A percentile compares a stretch with the other conserved stretches of the same genome.
phyloP scores from a whole-genome alignment of 2,888 invertebrate genomes.

The Crematogaster levior region DNA sequence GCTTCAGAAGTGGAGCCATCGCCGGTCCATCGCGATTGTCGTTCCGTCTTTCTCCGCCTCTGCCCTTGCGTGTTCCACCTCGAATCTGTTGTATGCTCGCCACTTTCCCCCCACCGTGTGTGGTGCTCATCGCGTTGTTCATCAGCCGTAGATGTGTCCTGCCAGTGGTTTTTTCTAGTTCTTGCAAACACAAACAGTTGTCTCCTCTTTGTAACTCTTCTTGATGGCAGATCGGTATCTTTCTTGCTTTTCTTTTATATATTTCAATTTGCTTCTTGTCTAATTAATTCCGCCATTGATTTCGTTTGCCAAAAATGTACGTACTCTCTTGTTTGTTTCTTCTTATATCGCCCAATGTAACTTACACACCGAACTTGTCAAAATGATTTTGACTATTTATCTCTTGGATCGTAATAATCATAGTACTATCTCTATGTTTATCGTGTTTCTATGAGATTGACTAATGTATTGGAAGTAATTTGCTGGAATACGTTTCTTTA shows the following conservation, averaged over 20 bases:
- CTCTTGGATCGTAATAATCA: conserved; percentile 19
- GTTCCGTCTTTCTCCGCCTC: conserved; percentile 62
- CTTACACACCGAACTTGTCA: background rate
- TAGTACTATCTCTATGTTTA: background rate
- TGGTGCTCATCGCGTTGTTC: background rate
- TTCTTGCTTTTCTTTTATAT: background rate
- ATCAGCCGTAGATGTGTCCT: background rate
- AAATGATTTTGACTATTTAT: conserved; percentile 30
- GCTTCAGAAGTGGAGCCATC: conserved; percentile 62
- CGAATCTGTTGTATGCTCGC: conserved; percentile 28
- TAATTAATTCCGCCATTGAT: background rate
- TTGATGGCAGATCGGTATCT: background rate
- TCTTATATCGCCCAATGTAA: conserved; percentile 5
- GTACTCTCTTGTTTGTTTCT: conserved; percentile 2
- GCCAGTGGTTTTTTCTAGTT: conserved; percentile 29
- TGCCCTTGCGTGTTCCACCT: conserved; percentile 37
- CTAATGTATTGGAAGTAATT: background rate
- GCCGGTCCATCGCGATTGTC: conserved; percentile 38
- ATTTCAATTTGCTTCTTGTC: background rate
- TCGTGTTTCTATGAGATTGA: background rate
- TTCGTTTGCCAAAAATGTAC: background rate
- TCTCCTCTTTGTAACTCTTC: background rate
- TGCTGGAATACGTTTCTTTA: background rate
- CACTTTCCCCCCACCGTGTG: conserved; percentile 36
- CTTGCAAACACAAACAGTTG: background rate